A percentile compares a stretch with the other conserved stretches of the same genome.
Conservation (phyloP, 2,888 invertebrate genomes). For the Tubiluchus corallicola region DNA sequence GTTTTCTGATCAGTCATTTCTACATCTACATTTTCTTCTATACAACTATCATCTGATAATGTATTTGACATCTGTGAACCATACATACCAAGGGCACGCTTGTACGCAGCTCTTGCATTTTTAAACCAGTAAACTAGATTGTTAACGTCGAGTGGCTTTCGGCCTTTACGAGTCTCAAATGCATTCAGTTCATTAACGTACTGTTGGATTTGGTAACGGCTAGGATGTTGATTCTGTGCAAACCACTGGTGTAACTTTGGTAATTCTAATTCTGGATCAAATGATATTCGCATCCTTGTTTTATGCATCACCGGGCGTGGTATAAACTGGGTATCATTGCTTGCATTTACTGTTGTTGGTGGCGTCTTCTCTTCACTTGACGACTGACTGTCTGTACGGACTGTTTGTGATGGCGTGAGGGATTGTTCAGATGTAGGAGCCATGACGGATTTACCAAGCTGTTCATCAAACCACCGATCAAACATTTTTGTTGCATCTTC, state of each 20-base stretch:
- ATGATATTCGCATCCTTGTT: constrained; percentile 75
- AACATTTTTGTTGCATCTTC: constrained; percentile 72
- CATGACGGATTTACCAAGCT: no score
- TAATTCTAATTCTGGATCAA: constrained; percentile 86
- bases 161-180: constrained; percentile 70
- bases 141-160: constrained; percentile 82
- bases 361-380: background rate
- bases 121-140: constrained; percentile 97
- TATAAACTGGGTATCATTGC: constrained; percentile 4
- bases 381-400: background rate
- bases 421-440: no score
- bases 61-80: no score
- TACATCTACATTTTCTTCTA: background rate
- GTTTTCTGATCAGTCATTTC: no score
- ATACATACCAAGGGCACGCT: constrained; percentile 43
- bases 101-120: constrained; percentile 86
- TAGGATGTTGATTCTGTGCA: constrained; percentile 88
- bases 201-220: constrained; percentile 83
- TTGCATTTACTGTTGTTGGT: background rate
- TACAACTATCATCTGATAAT: background rate
- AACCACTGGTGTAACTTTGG: constrained; percentile 95
- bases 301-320: constrained; percentile 15
- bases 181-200: constrained; percentile 85
- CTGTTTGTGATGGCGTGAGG: constrained; percentile 10
- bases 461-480: constrained; percentile 62